These are phyloP conservation scores for Enteromius thamalakanensis DNA, from an alignment of 2,797 vertebrate genomes.

Conservation along the genomic window DNA sequence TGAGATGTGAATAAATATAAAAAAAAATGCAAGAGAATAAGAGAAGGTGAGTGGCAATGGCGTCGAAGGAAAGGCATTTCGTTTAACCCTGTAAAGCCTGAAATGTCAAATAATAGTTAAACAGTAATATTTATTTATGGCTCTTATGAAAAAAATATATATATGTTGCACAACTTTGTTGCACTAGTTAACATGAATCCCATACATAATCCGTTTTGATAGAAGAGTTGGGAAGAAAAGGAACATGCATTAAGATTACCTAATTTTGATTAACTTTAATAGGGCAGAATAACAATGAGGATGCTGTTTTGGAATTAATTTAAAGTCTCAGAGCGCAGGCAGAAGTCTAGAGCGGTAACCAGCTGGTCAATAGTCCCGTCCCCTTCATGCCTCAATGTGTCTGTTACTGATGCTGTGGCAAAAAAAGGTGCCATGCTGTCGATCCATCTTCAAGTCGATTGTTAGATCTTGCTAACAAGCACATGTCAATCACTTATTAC, in stretches of 20 bases:
- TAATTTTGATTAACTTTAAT: background rate
- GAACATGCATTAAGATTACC: background rate
- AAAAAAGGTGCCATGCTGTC: slow-evolving; percentile 42
- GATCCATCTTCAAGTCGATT: slow-evolving; percentile 54
- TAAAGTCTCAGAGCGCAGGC: background rate
- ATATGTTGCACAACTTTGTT: background rate
- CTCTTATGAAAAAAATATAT: background rate
- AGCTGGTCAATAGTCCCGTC: slow-evolving; percentile 54
- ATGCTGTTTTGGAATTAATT: background rate
- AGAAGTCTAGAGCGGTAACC: slow-evolving; percentile 48
- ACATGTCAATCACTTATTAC: slow-evolving; percentile 46
- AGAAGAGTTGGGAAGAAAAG: background rate
- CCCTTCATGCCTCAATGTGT: background rate
- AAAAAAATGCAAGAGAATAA: slow-evolving; percentile 31
- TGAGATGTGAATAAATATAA: slow-evolving; percentile 57
- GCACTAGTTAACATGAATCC: background rate
- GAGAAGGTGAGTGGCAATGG: slow-evolving; percentile 41
- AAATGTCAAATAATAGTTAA: background rate
- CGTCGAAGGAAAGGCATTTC: background rate
- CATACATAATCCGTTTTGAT: background rate
- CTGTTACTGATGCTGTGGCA: background rate
- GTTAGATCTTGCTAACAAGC: slow-evolving; percentile 42
- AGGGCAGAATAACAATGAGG: background rate
- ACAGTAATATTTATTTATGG: background rate
- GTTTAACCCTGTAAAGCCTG: background rate